Percentiles rank a stretch among this genome's conserved stretches.
phyloP scores from a whole-genome alignment of 2,888 invertebrate species.

The Chirona hameri region DNA sequence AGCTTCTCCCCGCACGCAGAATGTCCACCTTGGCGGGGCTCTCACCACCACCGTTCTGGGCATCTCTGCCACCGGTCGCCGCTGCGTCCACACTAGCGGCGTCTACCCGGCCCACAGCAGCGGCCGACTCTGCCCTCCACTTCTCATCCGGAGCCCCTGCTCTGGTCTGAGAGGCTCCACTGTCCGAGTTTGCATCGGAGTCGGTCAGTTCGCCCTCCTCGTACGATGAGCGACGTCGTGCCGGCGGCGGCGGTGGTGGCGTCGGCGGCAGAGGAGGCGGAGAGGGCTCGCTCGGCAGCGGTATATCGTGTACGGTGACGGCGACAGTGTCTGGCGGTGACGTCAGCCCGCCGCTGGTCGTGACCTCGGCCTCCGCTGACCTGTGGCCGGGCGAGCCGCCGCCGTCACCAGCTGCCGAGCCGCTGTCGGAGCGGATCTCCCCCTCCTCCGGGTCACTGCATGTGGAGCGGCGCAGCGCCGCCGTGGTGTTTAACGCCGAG shows the following conservation, averaged over 20 bases:
- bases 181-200: background rate
- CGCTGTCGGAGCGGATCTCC: background rate
- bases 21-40: too few species aligned
- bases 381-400: background rate
- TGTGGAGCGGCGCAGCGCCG: background rate
- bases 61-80: too few species aligned
- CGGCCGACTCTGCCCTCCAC: too few species aligned
- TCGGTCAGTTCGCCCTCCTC: constrained; percentile 9
- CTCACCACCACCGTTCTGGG: too few species aligned
- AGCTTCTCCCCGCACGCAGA: too few species aligned
- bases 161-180: too few species aligned
- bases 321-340: background rate
- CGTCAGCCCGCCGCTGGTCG: background rate
- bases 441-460: background rate
- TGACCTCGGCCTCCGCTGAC: too few species aligned
- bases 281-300: background rate
- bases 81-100: too few species aligned
- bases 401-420: background rate
- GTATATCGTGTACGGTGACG: background rate
- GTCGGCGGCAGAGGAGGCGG: background rate
- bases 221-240: background rate
- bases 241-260: background rate
- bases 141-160: too few species aligned
- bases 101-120: too few species aligned
- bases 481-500: background rate